Percentiles rank a stretch among this genome's conserved stretches.
Evolutionary conservation across 2,888 invertebrate genomes (phyloP).

Genomic region (Smittia aterrima): DNA sequence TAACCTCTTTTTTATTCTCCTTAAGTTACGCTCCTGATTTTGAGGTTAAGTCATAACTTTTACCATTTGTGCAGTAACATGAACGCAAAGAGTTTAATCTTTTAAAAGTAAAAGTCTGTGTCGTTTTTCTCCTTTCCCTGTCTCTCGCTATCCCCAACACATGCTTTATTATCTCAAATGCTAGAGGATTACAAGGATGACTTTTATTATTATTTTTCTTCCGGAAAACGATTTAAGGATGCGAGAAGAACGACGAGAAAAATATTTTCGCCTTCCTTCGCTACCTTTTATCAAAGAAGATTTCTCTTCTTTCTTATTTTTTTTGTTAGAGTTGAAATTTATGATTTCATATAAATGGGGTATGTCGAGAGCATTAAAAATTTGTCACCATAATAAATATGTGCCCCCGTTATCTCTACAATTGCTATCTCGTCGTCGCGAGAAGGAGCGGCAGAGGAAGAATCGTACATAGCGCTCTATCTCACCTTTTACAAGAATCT

Average conservation of each 20-base stretch:
- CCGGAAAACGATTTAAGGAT: conserved; percentile 17
- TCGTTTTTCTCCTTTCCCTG: not conserved
- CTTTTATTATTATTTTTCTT: conserved; percentile 28
- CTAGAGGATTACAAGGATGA: conserved; percentile 25
- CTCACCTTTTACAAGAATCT: not conserved
- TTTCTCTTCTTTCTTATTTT: not conserved
- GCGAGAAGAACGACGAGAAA: not conserved
- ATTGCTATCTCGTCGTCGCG: not conserved
- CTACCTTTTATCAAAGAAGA: not conserved
- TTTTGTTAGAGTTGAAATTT: conserved; percentile 18
- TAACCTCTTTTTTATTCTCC: not conserved
- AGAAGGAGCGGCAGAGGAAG: not conserved
- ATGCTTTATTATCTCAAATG: conserved; percentile 20
- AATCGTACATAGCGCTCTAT: not conserved
- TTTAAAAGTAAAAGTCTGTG: not conserved
- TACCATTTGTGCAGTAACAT: not conserved
- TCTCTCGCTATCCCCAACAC: not conserved
- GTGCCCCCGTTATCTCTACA: conserved; percentile 25
- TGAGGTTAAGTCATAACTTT: not conserved
- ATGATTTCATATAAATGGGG: conserved; percentile 38
- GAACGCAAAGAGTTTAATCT: not conserved
- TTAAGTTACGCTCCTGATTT: not conserved
- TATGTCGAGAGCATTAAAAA: conserved; percentile 39
- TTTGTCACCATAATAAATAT: conserved; percentile 41
- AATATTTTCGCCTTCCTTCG: conserved; percentile 7